Conservation (phyloP, 2,113 vertebrate species). For the Eulemur rufifrons region DNA sequence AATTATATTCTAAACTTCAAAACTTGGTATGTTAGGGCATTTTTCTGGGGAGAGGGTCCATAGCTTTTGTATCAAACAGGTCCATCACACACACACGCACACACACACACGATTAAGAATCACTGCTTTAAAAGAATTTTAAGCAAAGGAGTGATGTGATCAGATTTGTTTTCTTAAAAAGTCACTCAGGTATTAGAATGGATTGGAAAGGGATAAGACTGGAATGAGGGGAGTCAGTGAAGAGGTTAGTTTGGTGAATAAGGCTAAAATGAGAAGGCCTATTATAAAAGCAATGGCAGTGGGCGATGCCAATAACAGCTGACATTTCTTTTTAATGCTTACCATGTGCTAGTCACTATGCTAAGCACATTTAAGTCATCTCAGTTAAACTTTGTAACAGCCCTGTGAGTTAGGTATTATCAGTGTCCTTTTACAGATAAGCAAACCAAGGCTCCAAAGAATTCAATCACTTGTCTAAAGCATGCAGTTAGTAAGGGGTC, state of each 20-base stretch:
- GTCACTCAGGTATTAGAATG: background rate
- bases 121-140: constrained; percentile 14
- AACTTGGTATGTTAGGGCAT: background rate
- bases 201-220: background rate
- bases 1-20: constrained; percentile 22
- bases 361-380: background rate
- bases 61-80: background rate
- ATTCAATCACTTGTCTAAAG: background rate
- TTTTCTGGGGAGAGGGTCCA: background rate
- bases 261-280: background rate
- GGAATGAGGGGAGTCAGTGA: background rate
- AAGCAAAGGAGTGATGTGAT: background rate
- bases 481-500: background rate
- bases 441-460: background rate
- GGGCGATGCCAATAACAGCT: background rate
- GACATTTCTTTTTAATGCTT: background rate
- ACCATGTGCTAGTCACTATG: background rate
- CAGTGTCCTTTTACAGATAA: background rate
- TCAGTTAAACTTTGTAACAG: background rate
- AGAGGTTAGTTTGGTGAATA: background rate
- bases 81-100: background rate
- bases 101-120: background rate
- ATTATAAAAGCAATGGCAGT: background rate
- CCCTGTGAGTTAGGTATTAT: background rate
- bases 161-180: background rate